Evolutionary conservation across 2,113 vertebrate species (phyloP), one percentile per base, ranked within the genome.

Genomic region (Alligator sinensis): DNA sequence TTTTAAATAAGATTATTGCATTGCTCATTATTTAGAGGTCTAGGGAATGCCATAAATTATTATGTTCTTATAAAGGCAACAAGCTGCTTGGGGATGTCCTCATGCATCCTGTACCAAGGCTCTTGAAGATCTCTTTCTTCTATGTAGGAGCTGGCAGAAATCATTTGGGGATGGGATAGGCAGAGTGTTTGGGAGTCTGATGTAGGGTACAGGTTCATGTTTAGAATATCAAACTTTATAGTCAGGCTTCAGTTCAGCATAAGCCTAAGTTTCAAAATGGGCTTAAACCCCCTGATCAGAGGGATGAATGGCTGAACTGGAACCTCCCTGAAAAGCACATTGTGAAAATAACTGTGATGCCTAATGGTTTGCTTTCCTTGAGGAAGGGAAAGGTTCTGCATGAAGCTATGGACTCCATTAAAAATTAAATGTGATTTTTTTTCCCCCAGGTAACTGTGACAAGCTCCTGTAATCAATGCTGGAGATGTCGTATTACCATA

Each of bases 1-100:
- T 81, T 95, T 92, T 89, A 96, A 47, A 97, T 87, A 63, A 93
- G 91, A 89, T 94, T 92, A 92, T 78, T 89, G 78, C 83, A 84
- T 86, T 94, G 87, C 58, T 96, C n/a, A 77, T 96, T 95, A 96
- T 95, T 90, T 63, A 81, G 86, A 94, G 63, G 60, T 80, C 30
- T 90, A 81, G 84, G 63, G 93, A 91, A 93, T 86, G 38, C 66
- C 87, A 60, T 83, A 92, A 80, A 84, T 85, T 64, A 77, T 82
- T 88, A 66, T 77, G 18, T 70, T 77, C 59, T 85, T 79, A 17
- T 16, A 47, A 92, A 87, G 34, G 82, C 82, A 88, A 57, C 72
- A 58, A 57, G 77, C 5, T 91, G 22, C 57, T 95, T 0, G 9
- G 78, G 11, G 70, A 25, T 87, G 80, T 81, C 70, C 78, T 89